A percentile compares a stretch with the other conserved stretches of the same genome.
These are phyloP conservation scores for Megalops atlanticus DNA, from an alignment of 2,113 vertebrate species.

Conservation along the genomic window DNA sequence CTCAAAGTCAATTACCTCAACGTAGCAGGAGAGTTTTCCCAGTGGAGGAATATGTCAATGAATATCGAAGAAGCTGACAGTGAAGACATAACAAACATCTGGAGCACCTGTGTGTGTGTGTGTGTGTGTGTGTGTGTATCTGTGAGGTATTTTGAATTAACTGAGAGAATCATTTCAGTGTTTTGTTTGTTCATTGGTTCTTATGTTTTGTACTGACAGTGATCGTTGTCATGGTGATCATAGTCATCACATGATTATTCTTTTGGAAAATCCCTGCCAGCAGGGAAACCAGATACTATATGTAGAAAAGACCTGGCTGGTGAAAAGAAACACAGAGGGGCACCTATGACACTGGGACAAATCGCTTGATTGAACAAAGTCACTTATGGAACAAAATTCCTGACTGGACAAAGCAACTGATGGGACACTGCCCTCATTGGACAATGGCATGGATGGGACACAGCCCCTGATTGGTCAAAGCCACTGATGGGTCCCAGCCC, in stretches of 20 bases:
- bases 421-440: too few species aligned
- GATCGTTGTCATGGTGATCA: neutral
- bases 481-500: too few species aligned
- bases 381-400: too few species aligned
- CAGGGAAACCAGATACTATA: too few species aligned
- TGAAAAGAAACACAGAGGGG: neutral
- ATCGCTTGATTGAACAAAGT: too few species aligned
- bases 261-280: neutral
- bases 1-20: slow-evolving; percentile 4
- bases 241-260: too few species aligned
- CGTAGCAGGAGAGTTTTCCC: neutral
- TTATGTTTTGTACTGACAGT: neutral
- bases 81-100: too few species aligned
- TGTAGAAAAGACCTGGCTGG: neutral
- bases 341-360: neutral
- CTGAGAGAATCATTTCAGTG: neutral
- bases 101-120: neutral
- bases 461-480: too few species aligned
- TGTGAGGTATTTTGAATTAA: neutral
- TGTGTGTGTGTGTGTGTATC: neutral
- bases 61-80: neutral
- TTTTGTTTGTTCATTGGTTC: neutral
- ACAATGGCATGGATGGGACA: too few species aligned
- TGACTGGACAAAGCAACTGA: too few species aligned
- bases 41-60: neutral